Percentiles rank a stretch among this genome's conserved stretches.
Evolutionary conservation across 1,140 invertebrate species (phyloP).

Genomic region (Drosophila biarmipes): DNA sequence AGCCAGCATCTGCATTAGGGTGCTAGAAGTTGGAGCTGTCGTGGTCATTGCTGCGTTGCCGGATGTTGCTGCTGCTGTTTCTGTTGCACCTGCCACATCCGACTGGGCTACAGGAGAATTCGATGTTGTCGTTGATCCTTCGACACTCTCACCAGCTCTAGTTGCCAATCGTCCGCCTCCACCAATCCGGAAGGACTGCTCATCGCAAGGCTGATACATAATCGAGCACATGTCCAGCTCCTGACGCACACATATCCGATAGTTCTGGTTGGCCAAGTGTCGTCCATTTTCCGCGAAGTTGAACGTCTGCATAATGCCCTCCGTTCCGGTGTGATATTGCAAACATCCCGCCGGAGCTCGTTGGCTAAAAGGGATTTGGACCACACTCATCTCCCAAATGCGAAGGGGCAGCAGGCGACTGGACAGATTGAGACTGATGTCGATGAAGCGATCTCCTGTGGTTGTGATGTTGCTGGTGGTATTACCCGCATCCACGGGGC

Average conservation of each 20-base stretch:
- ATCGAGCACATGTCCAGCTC: conserved; percentile 90
- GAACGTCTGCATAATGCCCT: conserved; percentile 88
- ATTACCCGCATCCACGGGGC: conserved; percentile 40
- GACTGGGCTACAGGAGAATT: conserved; percentile 13
- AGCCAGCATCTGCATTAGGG: conserved; percentile 33
- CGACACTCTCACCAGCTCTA: not conserved
- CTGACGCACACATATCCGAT: conserved; percentile 90
- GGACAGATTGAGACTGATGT: conserved; percentile 84
- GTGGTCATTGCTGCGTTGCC: conserved; percentile 9
- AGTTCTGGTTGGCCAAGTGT: conserved; percentile 91
- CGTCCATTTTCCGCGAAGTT: conserved; percentile 92
- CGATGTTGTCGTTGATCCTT: not conserved
- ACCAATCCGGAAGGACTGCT: conserved; percentile 91
- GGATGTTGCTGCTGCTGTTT: not conserved
- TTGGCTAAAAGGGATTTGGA: conserved; percentile 90
- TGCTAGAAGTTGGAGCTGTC: conserved; percentile 20
- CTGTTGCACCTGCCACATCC: conserved; percentile 7
- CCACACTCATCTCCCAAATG: conserved; percentile 91
- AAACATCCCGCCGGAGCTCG: conserved; percentile 90
- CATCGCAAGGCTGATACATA: conserved; percentile 90
- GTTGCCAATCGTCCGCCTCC: conserved; percentile 41
- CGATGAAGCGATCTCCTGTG: conserved; percentile 53
- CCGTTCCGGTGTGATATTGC: conserved; percentile 88
- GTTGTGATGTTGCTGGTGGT: conserved; percentile 8
- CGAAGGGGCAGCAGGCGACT: conserved; percentile 86